Base-by-base conservation (phyloP, 2,113 vertebrate genomes). In the Capra hircus region DNA sequence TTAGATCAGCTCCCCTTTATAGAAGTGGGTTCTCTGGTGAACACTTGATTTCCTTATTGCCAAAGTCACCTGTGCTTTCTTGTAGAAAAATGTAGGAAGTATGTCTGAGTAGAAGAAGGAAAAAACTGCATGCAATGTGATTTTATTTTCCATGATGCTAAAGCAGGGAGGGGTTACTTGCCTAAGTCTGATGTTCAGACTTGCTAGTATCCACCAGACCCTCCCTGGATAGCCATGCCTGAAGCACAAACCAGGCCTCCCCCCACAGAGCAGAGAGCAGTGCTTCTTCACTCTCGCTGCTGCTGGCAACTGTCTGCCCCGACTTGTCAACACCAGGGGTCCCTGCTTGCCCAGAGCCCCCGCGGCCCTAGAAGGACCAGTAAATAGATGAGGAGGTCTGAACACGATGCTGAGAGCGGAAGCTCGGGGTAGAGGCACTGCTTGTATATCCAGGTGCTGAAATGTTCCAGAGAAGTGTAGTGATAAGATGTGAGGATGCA, bases 401-500 rank as follows among this genome's bases (percentile, higher is more conserved):
- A 64, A 8, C 2, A 2, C 16, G 4, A 3, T 17, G 13, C 52
- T 28, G 50, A 28, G 5, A 57, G 27, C 5, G 12, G n/a, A 16
- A 33, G 52, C 21, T 5, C 9, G 62, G 30, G 3, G 11, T 11
- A 1, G 25, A 64, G 17, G 36, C 7, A 0, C 57, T 36, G n/a
- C 87, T 89, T 57, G 15, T 28, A 0, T 5, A 10, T 7, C 2
- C 8, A 7, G 28, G 3, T 45, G 59, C 23, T 6, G 77, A 86
- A 43, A 71, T 30, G 57, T 36, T 48, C 13, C 40, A 88, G 48
- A 25, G 23, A 25, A 50, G 21, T 50, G 6, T 7, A 12, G 0
- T 88, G 62, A 13, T 67, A 0, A 16, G 2, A 3, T 33, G 2
- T 10, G 1, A 11, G n/a, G 21, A 17, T 9, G 5, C 12, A 21